Evolutionary conservation across 2,888 invertebrate species (phyloP), one percentile per base, ranked within the genome.

Genomic region (Cepaea hortensis): DNA sequence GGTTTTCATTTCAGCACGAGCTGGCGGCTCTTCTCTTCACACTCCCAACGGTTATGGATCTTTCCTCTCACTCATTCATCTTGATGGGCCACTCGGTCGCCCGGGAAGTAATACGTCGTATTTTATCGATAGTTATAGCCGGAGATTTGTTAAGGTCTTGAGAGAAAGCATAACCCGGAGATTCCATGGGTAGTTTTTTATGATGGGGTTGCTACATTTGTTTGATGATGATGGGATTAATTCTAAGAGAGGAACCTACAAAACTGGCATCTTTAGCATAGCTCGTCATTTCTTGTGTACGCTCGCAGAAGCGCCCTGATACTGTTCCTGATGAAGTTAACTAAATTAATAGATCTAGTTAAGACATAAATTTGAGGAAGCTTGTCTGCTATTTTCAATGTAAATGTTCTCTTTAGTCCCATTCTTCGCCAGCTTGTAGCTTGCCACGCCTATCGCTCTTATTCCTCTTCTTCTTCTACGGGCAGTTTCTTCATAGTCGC

Each of bases 141-240:
- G n/a, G 82, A 82, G 82, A 82, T 82, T 82, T 82, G 82, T 82
- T 72, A 82, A 82, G 72, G 82, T 82, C 82, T 82, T 82, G 82
- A 82, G 82, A 72, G 84, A 77, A 77, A 84, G 84, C 84, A 77
- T 79, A 79, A 79, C 79, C 79, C 79, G 5, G 79, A 79, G 79
- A 61, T 79, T 79, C 79, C 62, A 35, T 18, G 35, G 62, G 23
- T 62, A 55, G 20, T 79, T 79, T 79, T 62, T 79, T 79, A 79
- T 79, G 79, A 79, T 35, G 15, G 35, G 79, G 79, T 35, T 79
- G 79, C 79, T 79, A 79, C 62, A 79, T 79, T 79, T 79, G 35
- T 35, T 61, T 35, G 79, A 79, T 79, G 79, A 79, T 79, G 23
- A 79, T 79, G 79, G 62, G 79, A 79, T 79, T 79, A 79, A 79